Evolutionary conservation across 1,140 invertebrate species (phyloP).

Genomic region (Drosophila ambigua): DNA sequence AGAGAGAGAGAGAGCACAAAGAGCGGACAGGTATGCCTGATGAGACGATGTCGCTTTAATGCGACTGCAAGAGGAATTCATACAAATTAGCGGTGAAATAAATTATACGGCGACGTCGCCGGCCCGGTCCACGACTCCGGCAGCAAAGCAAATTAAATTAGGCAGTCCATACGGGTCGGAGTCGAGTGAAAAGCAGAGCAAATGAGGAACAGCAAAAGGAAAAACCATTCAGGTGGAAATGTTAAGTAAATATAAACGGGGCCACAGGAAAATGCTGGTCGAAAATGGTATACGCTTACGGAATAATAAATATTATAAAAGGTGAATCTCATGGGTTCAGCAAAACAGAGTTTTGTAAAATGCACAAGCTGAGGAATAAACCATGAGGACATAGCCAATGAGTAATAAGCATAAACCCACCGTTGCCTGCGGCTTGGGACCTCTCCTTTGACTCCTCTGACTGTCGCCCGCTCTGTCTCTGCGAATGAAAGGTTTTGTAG

Average conservation of each 20-base stretch:
- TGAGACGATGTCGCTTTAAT: conserved; percentile 51
- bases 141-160: conserved; percentile 64
- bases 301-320: too few relatives aligned
- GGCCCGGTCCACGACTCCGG: not conserved
- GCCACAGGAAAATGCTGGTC: not conserved
- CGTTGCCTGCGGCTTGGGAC: not conserved
- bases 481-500: conserved; percentile 34
- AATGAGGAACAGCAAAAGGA: conserved; percentile 9
- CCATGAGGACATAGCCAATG: not conserved
- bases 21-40: conserved; percentile 56
- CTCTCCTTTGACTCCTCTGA: conserved; percentile 28
- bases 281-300: not conserved
- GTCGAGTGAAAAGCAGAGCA: not conserved
- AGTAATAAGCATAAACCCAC: conserved; percentile 1
- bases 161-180: conserved; percentile 14
- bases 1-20: not conserved
- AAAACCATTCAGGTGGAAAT: conserved; percentile 41
- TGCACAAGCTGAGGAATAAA: too few relatives aligned
- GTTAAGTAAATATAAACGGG: conserved; percentile 52
- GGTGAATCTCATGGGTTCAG: too few relatives aligned
- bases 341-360: too few relatives aligned
- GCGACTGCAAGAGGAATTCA: conserved; percentile 62
- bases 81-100: conserved; percentile 77
- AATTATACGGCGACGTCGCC: conserved; percentile 49
- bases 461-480: conserved; percentile 6